Percentiles rank a stretch among this genome's conserved stretches.
Evolutionary conservation across 2,113 vertebrate species (phyloP).

Genomic region (Garra rufa): DNA sequence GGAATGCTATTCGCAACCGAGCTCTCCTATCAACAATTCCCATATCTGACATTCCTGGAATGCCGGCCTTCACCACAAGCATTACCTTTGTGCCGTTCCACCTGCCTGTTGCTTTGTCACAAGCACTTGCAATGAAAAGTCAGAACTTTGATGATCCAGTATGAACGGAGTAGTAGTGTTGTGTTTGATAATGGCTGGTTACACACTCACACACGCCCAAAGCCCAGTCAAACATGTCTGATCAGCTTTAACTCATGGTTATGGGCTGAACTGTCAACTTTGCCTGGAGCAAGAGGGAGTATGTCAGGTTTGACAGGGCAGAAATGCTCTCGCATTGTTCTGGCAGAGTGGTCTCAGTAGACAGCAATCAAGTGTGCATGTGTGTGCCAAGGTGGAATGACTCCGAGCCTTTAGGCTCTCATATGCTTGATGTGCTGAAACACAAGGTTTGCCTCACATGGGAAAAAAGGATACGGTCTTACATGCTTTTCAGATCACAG

Average conservation of each 20-base stretch:
- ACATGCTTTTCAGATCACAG: not conserved
- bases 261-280: slow-evolving; percentile 6
- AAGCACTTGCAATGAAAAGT: not conserved
- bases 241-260: slow-evolving; percentile 37
- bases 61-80: not conserved
- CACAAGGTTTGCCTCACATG: slow-evolving; percentile 13
- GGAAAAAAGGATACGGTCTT: not conserved
- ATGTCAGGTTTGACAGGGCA: slow-evolving; percentile 37
- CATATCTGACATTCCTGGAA: slow-evolving; percentile 30
- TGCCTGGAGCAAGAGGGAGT: slow-evolving; percentile 10
- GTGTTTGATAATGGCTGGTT: not conserved
- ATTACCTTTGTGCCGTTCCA: not conserved
- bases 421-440: slow-evolving; percentile 35
- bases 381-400: slow-evolving; percentile 24
- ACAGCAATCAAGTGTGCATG: slow-evolving; percentile 33
- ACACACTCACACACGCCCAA: slow-evolving; percentile 11
- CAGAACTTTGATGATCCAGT: not conserved
- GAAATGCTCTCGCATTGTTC: slow-evolving; percentile 42
- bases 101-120: not conserved
- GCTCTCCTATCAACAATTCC: slow-evolving; percentile 39
- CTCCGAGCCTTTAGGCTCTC: slow-evolving; percentile 13
- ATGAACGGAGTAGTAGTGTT: not conserved
- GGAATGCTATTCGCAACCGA: slow-evolving; percentile 22
- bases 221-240: slow-evolving; percentile 10
- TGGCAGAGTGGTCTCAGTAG: slow-evolving; percentile 30